Base-by-base conservation (phyloP, 1,140 invertebrate species). In the Drepana arcuata region DNA sequence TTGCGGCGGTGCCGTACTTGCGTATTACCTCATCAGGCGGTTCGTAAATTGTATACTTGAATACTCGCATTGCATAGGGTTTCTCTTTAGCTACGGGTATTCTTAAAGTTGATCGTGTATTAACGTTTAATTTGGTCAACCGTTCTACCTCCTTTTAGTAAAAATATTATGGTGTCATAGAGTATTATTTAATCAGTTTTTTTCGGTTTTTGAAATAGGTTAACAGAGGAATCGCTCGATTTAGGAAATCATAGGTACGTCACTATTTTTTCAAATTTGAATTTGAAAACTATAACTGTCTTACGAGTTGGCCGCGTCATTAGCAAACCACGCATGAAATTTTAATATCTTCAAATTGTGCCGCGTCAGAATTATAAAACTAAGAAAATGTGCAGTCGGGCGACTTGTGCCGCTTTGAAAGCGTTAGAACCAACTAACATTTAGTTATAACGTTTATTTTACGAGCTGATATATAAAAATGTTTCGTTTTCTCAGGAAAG, bases 401-500 rank as follows among this genome's bases (percentile, higher is more conserved):
- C 70, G 25, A 83, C 80, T 35, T 83, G 80, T 48, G 68, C 74
- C 16, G 73, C 71, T 15, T 65, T 78, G 33, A 80, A 79, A 63
- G 75, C 73, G 75, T 82, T 66, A 75, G 74, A 48, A 48, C 31
- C 37, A n/a, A n/a, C n/a, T n/a, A n/a, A n/a, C n/a, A n/a, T n/a
- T n/a, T n/a, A n/a, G n/a, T n/a, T n/a, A n/a, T n/a, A n/a, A n/a
- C n/a, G n/a, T n/a, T n/a, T n/a, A n/a, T n/a, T n/a, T n/a, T n/a
- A n/a, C n/a, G n/a, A n/a, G n/a, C n/a, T n/a, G n/a, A n/a, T n/a
- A n/a, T n/a, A n/a, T n/a, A n/a, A n/a, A n/a, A n/a, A n/a, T n/a
- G 11, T 48, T 42, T 55, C 87, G 84, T 35, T 74, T 87, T 80
- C 90, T 82, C 79, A 90, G 87, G 74, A 88, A 88, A 88, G 85